Evolutionary conservation across 53 echinoderm and acorn worm genomes (phyloP), one percentile per base, ranked within the genome.

Genomic region (Hippasteria phrygiana): DNA sequence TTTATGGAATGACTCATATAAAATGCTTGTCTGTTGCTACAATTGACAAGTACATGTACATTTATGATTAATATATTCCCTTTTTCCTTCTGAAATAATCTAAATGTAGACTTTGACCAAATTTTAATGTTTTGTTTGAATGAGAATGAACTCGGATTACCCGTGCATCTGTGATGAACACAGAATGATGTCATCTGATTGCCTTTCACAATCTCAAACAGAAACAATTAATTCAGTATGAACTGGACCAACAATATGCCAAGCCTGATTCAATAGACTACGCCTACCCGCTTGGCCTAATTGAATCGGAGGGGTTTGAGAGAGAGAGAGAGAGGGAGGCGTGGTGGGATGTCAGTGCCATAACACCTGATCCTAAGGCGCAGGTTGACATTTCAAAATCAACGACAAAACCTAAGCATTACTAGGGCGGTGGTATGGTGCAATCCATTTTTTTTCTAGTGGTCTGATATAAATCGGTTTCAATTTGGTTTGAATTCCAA

Each of bases 201-300:
- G 17, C 59, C 59, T 56, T 56, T 56, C 59, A 56, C 10, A 56
- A 56, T 16, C 11, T 20, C 59, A 56, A 56, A 12, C 24, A 8
- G 3, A 56, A 56, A 67, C 16, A 35, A 67, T 67, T 35, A 67
- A 67, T 73, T 73, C 13, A 18, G 1, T 22, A 18, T 43, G 22
- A 73, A 73, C 42, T 74, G 46, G 74, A 46, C 9, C 47, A 24
- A 45, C 43, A 74, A 45, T 74, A 12, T 74, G 74, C 31, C 16
- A 16, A 38, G 47, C 29, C 74, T 24, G 26, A 74, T 74, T 59
- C 59, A 59, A 59, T 59, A 59, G 16, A 55, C 55, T 6, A 26
- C n/a, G 51, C 51, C 51, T 14, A 8, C 51, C 51, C 1, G 16
- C 8, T 22, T 14, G 16, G 59, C 59, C 7, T 59, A 59, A 59